These are phyloP conservation scores for Caenorhabditis virilis DNA, from an alignment of 2,888 invertebrate genomes.

Conservation along the genomic window DNA sequence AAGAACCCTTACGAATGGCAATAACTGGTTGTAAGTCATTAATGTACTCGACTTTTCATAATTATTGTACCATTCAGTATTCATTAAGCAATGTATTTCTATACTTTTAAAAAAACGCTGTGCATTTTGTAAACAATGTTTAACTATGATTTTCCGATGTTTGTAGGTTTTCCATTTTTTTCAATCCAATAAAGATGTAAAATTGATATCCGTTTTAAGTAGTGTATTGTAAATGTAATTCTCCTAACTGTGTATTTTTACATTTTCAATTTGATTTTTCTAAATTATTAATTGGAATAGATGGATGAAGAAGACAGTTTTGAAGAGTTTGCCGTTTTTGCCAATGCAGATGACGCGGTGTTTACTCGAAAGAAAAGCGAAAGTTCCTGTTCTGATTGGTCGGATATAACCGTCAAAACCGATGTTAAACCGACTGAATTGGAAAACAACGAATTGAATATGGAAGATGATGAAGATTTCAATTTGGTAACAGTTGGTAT, in stretches of 20 bases:
- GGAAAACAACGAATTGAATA: conserved; percentile 3
- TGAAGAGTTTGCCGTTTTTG: conserved; percentile 1
- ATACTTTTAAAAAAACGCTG: too few species aligned
- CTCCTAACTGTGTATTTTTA: not conserved
- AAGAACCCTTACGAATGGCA: too few species aligned
- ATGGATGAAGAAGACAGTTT: conserved; percentile 2
- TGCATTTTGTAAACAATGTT: too few species aligned
- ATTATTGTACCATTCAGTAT: conserved; percentile 36
- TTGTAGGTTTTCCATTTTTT: too few species aligned
- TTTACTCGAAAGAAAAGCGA: too few species aligned
- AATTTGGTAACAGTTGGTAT: conserved; percentile 21
- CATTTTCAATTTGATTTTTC: not conserved
- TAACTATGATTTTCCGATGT: too few species aligned
- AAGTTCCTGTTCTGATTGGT: not conserved
- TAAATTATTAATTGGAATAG: not conserved
- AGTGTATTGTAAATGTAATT: not conserved
- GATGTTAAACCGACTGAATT: not conserved
- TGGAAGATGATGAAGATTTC: conserved; percentile 22
- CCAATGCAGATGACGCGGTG: conserved; percentile 1
- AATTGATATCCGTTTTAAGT: too few species aligned
- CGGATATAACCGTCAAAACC: not conserved
- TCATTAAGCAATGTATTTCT: too few species aligned
- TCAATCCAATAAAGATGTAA: too few species aligned
- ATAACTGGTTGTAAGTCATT: too few species aligned
- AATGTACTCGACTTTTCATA: conserved; percentile 7